Base-by-base conservation (phyloP, 2,797 vertebrate genomes). In the Neopelma chrysocephalum region DNA sequence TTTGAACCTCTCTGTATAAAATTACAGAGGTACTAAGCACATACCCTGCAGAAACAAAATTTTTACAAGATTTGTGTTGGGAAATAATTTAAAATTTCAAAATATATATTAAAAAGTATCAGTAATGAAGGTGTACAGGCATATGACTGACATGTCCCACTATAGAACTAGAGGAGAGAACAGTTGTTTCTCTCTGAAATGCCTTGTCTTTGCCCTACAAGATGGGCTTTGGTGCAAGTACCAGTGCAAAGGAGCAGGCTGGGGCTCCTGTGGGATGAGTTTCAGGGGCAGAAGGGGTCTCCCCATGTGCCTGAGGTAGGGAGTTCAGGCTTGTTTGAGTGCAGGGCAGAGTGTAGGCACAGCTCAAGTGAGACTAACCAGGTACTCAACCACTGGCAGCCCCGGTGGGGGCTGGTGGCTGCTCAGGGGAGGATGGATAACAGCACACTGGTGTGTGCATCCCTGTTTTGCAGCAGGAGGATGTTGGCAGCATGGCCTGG, bases 371-470 rank as follows among this genome's bases (percentile, higher is more conserved):
- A 51, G 50, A 16, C 34, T 15, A 7, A 25, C 2, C 11, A 21
- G 38, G n/a, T 13, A 4, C 21, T 68, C 3, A 22, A 32, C 12
- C 0, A 1, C 47, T 29, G 15, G 5, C 38, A 56, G 57, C 43
- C 26, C 9, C 6, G 1, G 6, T 21, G 53, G 60, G 76, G 31
- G 3, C n/a, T 21, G 56, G 10, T 6, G 20, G 6, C 76, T 60
- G 85, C 66, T 60, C 16, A 0, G 3, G n/a, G 29, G 42, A 11
- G 77, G 47, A 1, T 2, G n/a, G 27, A 2, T 3, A 5, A 50
- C 20, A 42, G 60, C 70, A 11, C 5, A 0, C 32, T 11, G 17
- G 4, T 15, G 43, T 12, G 26, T 8, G 17, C 22, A 2, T 12
- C 58, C 61, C n/a, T 3, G 4, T 22, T 42, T 12, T 31, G 26